Evolutionary conservation across 2,797 vertebrate genomes (phyloP).

Genomic region (Molothrus aeneus): DNA sequence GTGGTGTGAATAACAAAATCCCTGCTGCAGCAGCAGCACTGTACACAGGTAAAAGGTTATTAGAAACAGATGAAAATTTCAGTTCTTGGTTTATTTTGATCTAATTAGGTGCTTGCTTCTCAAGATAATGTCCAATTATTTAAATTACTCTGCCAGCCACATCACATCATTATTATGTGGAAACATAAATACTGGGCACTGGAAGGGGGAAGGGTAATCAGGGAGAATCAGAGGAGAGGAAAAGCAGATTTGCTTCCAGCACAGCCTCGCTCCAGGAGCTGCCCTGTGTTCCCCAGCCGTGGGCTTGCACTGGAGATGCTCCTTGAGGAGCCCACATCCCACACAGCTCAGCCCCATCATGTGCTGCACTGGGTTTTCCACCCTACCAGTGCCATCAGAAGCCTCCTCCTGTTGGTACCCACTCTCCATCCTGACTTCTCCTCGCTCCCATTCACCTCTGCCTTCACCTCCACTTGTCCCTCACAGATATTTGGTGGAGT

Average conservation of each 20-base stretch:
- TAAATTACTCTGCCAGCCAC: conserved; percentile 69
- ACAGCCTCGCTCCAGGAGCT: not conserved
- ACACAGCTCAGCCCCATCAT: not conserved
- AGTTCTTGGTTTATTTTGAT: conserved; percentile 66
- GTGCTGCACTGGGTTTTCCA: not conserved
- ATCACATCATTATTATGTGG: conserved; percentile 66
- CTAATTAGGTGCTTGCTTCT: conserved; percentile 66
- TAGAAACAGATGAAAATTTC: conserved; percentile 62
- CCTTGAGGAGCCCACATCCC: not conserved
- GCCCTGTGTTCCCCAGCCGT: not conserved
- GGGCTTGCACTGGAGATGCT: not conserved
- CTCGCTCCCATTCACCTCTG: not conserved
- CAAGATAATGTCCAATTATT: conserved; percentile 74
- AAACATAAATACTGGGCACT: conserved; percentile 57
- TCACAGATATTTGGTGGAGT: not conserved
- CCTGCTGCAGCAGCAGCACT: not conserved
- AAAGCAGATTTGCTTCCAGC: not conserved
- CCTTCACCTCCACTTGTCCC: not conserved
- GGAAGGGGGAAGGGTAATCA: conserved; percentile 4
- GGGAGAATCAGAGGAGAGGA: not conserved
- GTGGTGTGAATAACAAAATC: not conserved
- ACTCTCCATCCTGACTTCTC: not conserved
- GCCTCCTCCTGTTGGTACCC: fast-evolving
- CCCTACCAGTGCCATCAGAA: not conserved
- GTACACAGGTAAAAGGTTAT: conserved; percentile 43